Conservation (phyloP, 1,140 invertebrate species). For the Aradophagus sp. region DNA sequence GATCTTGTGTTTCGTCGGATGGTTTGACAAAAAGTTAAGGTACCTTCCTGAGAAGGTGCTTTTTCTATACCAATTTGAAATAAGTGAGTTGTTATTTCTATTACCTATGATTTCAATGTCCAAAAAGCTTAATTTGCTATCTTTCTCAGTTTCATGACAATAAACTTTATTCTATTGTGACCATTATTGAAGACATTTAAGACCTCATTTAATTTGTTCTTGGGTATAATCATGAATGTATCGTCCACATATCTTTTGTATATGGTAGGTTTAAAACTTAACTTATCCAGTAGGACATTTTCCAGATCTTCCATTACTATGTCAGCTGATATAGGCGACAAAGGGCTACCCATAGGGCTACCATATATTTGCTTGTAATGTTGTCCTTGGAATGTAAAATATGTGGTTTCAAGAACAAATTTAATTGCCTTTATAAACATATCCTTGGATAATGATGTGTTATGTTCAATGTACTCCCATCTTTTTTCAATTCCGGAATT, state of each 20-base stretch:
- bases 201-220: constrained; percentile 7
- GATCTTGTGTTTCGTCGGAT: constrained; percentile 21
- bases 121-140: constrained; percentile 18
- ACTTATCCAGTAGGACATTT: background rate
- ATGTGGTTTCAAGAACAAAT: constrained; percentile 8
- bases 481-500: constrained; percentile 4
- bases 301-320: constrained; percentile 31
- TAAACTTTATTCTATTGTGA: constrained; percentile 16
- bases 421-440: constrained; percentile 3
- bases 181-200: constrained; percentile 13
- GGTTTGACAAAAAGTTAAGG: constrained; percentile 22
- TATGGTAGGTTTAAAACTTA: background rate
- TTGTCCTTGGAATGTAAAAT: constrained; percentile 5
- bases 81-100: background rate
- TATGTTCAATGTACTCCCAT: constrained; percentile 1
- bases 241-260: constrained; percentile 25
- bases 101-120: constrained; percentile 8
- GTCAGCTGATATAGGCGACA: constrained; percentile 15
- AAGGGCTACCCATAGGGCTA: constrained; percentile 9
- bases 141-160: constrained; percentile 13
- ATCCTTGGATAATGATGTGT: background rate
- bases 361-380: constrained; percentile 13
- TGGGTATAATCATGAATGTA: constrained; percentile 2
- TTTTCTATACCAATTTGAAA: constrained; percentile 30
- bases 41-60: constrained; percentile 15